A percentile compares a stretch with the other conserved stretches of the same genome.
These are phyloP conservation scores for Diabrotica balteata DNA, from an alignment of 2,888 invertebrate species.

Conservation along the genomic window DNA sequence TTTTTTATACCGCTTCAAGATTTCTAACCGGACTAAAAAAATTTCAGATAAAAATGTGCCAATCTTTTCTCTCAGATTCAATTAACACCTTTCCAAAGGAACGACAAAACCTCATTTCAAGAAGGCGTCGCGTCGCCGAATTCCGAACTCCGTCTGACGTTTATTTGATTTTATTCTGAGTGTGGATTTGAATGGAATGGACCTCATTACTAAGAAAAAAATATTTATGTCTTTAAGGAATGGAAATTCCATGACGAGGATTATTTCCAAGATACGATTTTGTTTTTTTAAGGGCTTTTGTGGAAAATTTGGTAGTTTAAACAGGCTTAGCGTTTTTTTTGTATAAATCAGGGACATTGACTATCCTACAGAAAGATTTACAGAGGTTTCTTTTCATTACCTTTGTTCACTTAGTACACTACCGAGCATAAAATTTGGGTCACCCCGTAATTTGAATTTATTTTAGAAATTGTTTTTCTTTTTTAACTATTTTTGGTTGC, in stretches of 20 bases:
- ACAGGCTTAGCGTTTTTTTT: too few species aligned
- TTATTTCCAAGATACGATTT: neutral
- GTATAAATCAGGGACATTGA: too few species aligned
- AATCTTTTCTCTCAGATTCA: conserved; percentile 16
- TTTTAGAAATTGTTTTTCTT: too few species aligned
- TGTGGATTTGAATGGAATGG: conserved; percentile 17
- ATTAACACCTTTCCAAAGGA: conserved; percentile 23
- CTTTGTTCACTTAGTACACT: too few species aligned
- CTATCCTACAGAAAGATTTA: too few species aligned
- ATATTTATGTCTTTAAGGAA: conserved; percentile 8
- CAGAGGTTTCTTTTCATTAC: too few species aligned
- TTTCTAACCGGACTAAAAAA: neutral
- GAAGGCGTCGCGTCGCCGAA: conserved; percentile 2
- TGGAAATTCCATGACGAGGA: conserved; percentile 1
- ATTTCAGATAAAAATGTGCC: conserved; percentile 10
- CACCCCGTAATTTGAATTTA: too few species aligned
- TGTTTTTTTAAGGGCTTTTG: neutral
- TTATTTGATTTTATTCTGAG: conserved; percentile 21
- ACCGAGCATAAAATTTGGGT: too few species aligned
- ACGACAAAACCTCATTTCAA: conserved; percentile 22
- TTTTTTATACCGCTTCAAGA: neutral
- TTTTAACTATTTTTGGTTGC: too few species aligned
- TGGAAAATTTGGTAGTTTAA: too few species aligned
- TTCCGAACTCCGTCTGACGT: conserved; percentile 17
- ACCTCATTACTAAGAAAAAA: conserved; percentile 20